Conservation (phyloP, 2,797 vertebrate species). For the Pangasius krempfi region DNA sequence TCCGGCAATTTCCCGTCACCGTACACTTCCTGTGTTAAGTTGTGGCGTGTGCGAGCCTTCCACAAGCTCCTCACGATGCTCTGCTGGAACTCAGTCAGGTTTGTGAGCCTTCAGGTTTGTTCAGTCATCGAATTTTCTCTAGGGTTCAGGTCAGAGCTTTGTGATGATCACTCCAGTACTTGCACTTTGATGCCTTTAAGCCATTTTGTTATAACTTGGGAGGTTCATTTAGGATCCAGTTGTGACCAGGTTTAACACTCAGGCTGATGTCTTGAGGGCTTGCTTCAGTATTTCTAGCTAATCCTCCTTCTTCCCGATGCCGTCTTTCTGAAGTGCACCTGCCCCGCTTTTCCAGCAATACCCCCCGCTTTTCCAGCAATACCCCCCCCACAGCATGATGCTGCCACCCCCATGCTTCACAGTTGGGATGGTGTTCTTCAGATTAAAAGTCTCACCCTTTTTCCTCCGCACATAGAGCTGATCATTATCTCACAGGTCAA, state of each 20-base stretch:
- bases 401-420: slow-evolving; percentile 1
- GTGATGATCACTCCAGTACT: background rate
- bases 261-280: background rate
- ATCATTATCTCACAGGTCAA: background rate
- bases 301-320: background rate
- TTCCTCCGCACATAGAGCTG: background rate
- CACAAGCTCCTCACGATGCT: background rate
- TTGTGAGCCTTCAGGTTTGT: background rate
- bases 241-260: background rate
- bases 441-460: background rate
- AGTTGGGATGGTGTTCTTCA: background rate
- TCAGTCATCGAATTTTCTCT: background rate
- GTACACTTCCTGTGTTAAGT: background rate
- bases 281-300: background rate
- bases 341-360: background rate
- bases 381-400: background rate
- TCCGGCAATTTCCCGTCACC: background rate
- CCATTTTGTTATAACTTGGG: background rate
- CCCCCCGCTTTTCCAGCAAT: too few species aligned
- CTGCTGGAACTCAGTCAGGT: background rate
- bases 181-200: background rate
- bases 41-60: background rate
- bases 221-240: background rate
- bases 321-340: background rate
- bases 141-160: background rate